Conservation (phyloP, 2,888 invertebrate species). For the Holacanthella duospinosa region DNA sequence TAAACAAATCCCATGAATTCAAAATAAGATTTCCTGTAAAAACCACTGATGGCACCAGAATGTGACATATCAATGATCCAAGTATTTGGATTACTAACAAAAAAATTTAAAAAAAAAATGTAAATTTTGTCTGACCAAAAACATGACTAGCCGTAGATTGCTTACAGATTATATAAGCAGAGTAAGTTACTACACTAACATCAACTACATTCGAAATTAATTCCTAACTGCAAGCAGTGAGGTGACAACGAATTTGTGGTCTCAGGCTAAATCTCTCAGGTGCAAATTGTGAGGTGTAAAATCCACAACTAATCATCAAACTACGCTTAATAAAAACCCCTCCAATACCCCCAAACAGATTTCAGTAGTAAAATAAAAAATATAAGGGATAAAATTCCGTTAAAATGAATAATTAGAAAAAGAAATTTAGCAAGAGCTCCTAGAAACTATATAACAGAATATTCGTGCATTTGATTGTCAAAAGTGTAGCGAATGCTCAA, state of each 20-base stretch:
- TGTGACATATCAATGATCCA: constrained; percentile 19
- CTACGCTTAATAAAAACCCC: not conserved
- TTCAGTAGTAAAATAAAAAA: not conserved
- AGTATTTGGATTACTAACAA: constrained; percentile 9
- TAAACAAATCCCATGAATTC: no score
- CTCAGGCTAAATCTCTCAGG: constrained; percentile 12
- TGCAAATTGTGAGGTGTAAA: constrained; percentile 11
- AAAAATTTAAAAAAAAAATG: constrained; percentile 17
- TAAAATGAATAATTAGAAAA: constrained; percentile 7
- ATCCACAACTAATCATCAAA: not conserved
- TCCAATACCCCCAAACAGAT: not conserved
- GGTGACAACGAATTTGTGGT: not conserved
- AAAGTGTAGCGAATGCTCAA: no score
- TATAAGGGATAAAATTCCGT: no score
- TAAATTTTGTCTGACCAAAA: constrained; percentile 25
- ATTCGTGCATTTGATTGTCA: not conserved
- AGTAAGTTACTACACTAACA: not conserved
- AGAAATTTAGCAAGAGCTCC: not conserved
- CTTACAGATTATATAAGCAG: constrained; percentile 11
- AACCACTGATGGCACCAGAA: constrained; percentile 23
- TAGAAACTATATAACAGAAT: not conserved
- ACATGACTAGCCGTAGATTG: constrained; percentile 26
- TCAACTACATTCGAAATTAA: constrained; percentile 1
- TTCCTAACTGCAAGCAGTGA: not conserved
- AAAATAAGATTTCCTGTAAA: constrained; percentile 9